phyloP scores from a whole-genome alignment of 2,797 vertebrate species.

The Ctenosaura bakeri region DNA sequence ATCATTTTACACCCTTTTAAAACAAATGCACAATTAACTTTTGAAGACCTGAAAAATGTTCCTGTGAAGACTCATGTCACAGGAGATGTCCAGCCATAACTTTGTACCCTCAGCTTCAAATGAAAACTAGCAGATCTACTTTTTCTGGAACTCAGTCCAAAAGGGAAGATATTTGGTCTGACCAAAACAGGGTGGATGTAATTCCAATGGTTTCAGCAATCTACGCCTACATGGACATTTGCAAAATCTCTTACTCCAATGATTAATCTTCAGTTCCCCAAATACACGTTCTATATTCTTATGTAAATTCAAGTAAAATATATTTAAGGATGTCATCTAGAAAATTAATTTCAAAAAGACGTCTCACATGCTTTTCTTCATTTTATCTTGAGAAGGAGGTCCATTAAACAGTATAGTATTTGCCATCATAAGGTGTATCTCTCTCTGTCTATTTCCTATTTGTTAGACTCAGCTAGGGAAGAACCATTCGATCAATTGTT shows the following conservation, averaged over 20 bases:
- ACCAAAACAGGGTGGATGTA: not conserved
- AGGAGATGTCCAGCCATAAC: not conserved
- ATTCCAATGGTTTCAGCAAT: not conserved
- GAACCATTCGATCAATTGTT: too few relatives aligned
- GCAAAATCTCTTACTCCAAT: not conserved
- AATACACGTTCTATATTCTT: not conserved
- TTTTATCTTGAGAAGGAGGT: constrained; percentile 38
- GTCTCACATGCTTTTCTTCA: not conserved
- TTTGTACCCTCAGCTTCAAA: not conserved
- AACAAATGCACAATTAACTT: not conserved
- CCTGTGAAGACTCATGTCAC: not conserved
- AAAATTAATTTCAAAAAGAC: not conserved
- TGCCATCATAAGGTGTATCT: not conserved
- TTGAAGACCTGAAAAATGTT: not conserved
- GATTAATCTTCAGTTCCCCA: not conserved
- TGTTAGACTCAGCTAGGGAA: too few relatives aligned
- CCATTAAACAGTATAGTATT: not conserved
- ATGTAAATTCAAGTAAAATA: not conserved
- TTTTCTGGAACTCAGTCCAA: not conserved
- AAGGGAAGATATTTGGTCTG: not conserved
- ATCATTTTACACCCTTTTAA: not conserved
- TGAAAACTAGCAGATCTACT: not conserved
- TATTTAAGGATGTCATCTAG: constrained; percentile 16
- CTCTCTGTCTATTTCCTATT: too few relatives aligned
- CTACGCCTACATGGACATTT: not conserved